These are phyloP conservation scores for Rallus crepitans DNA, from an alignment of 2,797 vertebrate genomes.

Conservation along the genomic window DNA sequence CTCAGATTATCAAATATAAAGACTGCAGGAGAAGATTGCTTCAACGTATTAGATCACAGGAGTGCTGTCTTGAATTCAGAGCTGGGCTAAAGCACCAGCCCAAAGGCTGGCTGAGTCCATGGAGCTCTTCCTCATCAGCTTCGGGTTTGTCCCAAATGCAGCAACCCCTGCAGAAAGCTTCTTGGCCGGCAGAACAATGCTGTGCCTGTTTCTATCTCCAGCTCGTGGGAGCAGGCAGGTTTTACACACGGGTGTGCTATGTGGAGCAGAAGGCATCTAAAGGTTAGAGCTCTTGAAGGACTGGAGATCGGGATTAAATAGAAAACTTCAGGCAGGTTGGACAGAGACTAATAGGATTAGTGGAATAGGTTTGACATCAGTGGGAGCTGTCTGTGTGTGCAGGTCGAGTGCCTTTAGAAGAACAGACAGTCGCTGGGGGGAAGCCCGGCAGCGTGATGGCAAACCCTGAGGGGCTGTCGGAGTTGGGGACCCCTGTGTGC, in stretches of 20 bases:
- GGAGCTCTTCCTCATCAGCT: neutral
- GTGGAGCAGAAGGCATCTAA: neutral
- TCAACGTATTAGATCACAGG: neutral
- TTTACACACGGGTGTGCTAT: neutral
- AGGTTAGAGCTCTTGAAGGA: neutral
- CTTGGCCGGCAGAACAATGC: rapidly evolving
- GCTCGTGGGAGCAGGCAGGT: neutral
- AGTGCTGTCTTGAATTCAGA: neutral
- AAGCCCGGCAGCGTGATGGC: neutral
- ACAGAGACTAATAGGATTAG: neutral
- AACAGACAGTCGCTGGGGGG: neutral
- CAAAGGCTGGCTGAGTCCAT: neutral
- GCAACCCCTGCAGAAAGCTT: neutral
- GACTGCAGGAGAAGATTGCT: slow-evolving; percentile 40
- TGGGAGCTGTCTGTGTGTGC: rapidly evolving
- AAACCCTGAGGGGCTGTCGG: rapidly evolving
- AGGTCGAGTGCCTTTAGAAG: neutral
- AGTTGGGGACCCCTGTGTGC: rapidly evolving
- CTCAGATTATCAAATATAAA: slow-evolving; percentile 52
- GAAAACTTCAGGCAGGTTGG: neutral
- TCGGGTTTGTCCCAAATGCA: neutral
- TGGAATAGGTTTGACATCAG: neutral
- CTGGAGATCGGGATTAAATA: neutral
- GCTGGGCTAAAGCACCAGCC: neutral
- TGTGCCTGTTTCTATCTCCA: neutral